Percentiles rank a stretch among this genome's conserved stretches.
These are phyloP conservation scores for Thinocorus orbignyianus DNA, from an alignment of 2,113 vertebrate species.

Conservation along the genomic window DNA sequence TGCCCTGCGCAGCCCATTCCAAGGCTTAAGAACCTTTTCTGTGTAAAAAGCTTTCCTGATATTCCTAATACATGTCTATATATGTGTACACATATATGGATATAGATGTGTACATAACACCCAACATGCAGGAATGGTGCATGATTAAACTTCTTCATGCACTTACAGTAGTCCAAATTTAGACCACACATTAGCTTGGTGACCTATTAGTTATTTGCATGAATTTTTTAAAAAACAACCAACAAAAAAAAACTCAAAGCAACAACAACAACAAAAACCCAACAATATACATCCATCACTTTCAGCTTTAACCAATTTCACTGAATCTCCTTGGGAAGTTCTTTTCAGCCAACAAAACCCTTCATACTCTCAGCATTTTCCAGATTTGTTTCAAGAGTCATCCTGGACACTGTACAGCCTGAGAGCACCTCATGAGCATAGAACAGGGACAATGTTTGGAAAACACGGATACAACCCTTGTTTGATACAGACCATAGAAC, in stretches of 20 bases:
- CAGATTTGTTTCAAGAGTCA: neutral
- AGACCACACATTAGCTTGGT: neutral
- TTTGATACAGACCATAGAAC: neutral
- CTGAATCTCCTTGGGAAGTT: neutral
- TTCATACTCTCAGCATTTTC: neutral
- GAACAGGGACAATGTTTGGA: neutral
- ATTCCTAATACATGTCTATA: neutral
- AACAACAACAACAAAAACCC: neutral
- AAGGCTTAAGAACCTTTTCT: too few relatives aligned
- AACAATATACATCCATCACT: neutral
- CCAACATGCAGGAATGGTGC: neutral
- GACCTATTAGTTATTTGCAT: neutral
- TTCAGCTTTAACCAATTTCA: neutral
- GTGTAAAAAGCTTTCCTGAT: too few relatives aligned
- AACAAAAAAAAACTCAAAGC: neutral
- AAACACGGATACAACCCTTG: neutral
- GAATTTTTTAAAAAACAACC: neutral
- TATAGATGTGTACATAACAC: neutral
- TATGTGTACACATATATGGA: neutral
- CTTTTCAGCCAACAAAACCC: neutral
- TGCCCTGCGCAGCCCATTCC: too few relatives aligned
- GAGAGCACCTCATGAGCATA: neutral
- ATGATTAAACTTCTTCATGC: neutral
- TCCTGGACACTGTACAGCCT: neutral
- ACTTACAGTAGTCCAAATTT: neutral